These are phyloP conservation scores for Sebastiscus albofasciatus DNA, from an alignment of 2,797 vertebrate species.

Conservation along the genomic window DNA sequence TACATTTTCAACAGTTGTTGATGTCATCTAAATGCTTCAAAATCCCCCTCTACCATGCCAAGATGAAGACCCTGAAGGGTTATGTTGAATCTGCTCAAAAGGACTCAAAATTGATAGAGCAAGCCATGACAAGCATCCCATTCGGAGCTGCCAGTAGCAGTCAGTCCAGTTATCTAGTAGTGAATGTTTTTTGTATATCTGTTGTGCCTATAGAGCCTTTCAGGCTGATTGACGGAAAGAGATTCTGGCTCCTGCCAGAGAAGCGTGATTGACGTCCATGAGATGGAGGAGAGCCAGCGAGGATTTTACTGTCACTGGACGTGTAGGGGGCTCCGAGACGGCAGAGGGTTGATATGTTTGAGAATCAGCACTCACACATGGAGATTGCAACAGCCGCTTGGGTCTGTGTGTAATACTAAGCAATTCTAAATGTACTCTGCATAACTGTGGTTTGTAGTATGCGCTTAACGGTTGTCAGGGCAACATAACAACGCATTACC, in stretches of 20 bases:
- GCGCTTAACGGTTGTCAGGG: constrained; percentile 16
- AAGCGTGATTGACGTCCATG: constrained; percentile 67
- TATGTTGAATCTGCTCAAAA: constrained; percentile 44
- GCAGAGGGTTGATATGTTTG: constrained; percentile 45
- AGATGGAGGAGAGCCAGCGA: constrained; percentile 67
- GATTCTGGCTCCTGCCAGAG: constrained; percentile 65
- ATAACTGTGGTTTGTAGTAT: constrained; percentile 33
- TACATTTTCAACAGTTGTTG: neutral
- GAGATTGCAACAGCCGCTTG: constrained; percentile 16
- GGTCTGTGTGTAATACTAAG: constrained; percentile 23
- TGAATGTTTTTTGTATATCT: constrained; percentile 68
- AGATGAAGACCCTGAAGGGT: constrained; percentile 25
- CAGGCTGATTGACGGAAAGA: constrained; percentile 69
- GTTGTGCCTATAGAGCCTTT: constrained; percentile 58
- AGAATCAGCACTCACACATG: constrained; percentile 25
- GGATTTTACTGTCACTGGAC: constrained; percentile 66
- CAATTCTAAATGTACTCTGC: neutral
- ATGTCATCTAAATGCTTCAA: constrained; percentile 16
- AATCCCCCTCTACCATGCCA: neutral
- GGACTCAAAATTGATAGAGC: constrained; percentile 45
- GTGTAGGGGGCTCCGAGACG: constrained; percentile 51
- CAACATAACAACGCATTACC: constrained; percentile 26
- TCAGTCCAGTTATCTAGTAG: constrained; percentile 52
- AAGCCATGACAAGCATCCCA: constrained; percentile 54
- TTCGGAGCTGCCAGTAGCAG: constrained; percentile 64